Evolutionary conservation across 2,888 invertebrate species (phyloP).

Genomic region (Hydroisotoma schaefferi): DNA sequence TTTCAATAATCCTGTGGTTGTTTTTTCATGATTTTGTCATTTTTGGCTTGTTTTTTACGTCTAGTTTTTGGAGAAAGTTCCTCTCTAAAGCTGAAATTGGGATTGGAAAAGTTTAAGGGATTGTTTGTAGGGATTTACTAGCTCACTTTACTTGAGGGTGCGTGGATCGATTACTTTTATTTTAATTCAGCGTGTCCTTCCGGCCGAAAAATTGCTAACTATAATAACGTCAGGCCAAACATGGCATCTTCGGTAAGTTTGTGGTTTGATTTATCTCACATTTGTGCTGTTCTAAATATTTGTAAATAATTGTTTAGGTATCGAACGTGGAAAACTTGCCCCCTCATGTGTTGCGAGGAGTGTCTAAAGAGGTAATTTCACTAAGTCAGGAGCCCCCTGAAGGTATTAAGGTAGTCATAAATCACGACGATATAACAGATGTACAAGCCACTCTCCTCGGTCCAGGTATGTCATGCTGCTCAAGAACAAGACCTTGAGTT

Average conservation of each 20-base stretch:
- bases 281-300: slow-evolving; percentile 6
- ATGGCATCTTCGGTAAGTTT: slow-evolving; percentile 40
- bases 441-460: slow-evolving; percentile 90
- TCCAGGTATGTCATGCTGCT: slow-evolving; percentile 64
- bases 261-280: not conserved
- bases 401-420: slow-evolving; percentile 82
- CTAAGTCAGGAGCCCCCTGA: slow-evolving; percentile 79
- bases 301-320: slow-evolving; percentile 56
- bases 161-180: no score
- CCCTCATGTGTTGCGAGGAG: slow-evolving; percentile 83
- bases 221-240: slow-evolving; percentile 8
- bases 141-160: no score
- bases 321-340: slow-evolving; percentile 93
- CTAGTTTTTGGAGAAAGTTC: no score
- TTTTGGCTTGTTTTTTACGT: no score
- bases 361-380: slow-evolving; percentile 82
- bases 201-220: slow-evolving; percentile 14
- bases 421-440: slow-evolving; percentile 90
- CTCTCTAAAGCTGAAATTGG: no score
- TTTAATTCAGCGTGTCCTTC: not conserved
- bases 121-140: no score
- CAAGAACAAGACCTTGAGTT: no score
- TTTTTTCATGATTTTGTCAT: no score
- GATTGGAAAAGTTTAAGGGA: no score
- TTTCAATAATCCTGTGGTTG: no score